phyloP scores from a whole-genome alignment of 1,140 invertebrate genomes.

The Drosophila obscura region DNA sequence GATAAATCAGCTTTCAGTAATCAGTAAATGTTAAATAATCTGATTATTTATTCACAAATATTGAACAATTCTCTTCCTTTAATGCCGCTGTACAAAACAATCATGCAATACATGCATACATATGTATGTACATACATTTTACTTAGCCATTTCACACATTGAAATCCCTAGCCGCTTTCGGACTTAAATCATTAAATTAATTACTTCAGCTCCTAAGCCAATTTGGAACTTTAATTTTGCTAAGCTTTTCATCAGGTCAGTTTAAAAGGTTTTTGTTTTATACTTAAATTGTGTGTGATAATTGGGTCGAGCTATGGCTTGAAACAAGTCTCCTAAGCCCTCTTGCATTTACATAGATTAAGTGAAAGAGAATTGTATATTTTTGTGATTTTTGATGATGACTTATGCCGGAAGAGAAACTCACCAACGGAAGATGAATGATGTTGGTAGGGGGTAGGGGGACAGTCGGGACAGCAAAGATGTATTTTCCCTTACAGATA shows the following conservation, averaged over 20 bases:
- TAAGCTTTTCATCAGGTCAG: not conserved
- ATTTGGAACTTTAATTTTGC: not conserved
- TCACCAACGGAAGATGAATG: constrained; percentile 24
- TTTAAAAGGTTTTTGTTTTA: not conserved
- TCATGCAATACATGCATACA: too few relatives aligned
- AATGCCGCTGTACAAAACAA: too few relatives aligned
- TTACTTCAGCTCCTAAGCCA: too few relatives aligned
- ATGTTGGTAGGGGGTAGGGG: not conserved
- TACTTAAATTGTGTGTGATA: not conserved
- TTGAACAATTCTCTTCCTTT: too few relatives aligned
- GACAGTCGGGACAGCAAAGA: constrained; percentile 8
- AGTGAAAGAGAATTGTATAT: constrained; percentile 41
- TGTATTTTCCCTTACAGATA: constrained; percentile 26
- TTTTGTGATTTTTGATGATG: constrained; percentile 34
- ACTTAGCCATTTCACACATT: too few relatives aligned
- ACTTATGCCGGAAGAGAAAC: constrained; percentile 38
- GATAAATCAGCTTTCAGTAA: too few relatives aligned
- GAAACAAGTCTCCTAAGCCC: not conserved
- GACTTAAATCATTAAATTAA: too few relatives aligned
- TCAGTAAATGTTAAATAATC: too few relatives aligned
- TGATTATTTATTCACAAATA: too few relatives aligned
- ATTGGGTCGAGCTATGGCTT: constrained; percentile 1
- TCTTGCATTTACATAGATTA: constrained; percentile 15
- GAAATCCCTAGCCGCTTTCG: too few relatives aligned
- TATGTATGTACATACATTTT: too few relatives aligned